Base-by-base conservation (phyloP, 2,888 invertebrate genomes). In the Lasioglossum leucozonium region DNA sequence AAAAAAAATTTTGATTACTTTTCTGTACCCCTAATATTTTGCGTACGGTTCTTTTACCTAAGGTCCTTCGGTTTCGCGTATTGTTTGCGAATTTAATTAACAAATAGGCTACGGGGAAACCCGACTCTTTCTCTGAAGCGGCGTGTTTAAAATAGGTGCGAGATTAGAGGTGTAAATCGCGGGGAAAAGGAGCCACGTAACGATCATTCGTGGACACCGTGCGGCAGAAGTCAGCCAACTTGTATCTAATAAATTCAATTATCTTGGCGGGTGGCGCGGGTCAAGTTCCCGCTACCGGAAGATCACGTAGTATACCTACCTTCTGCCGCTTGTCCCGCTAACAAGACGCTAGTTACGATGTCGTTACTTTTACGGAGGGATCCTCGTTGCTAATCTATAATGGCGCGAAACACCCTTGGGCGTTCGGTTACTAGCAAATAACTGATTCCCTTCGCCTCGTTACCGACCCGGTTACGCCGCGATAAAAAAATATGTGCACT, bases 241-340 rank as follows among this genome's bases (percentile, higher is more conserved):
- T 78, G 85, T 88, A 84, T 86, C 91, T 90, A 92, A 92, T 92
- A 92, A 92, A 93, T 90, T 92, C 89, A 91, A 92, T 92, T 92
- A 92, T 86, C 91, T 82, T 82, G 87, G 85, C 79, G 84, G 81
- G 87, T 83, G 86, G 86, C 91, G 65, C 79, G 88, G 92, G 89
- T 92, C 93, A 88, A 89, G 89, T 92, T 92, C 87, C 91, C 80
- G 85, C 79, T 87, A 90, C 79, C 87, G 65, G 77, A 87, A 90
- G 89, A 92, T 91, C 91, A 89, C 88, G 90, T 90, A 87, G 80
- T 84, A 88, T 11, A 55, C 55, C 55, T 22, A 62, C 89, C 88
- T 92, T 88, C 85, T 87, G 86, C 90, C 86, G 91, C 91, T 87
- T 91, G 90, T 91, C 88, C 87, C 81, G 88, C 90, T 93, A 93